A percentile compares a stretch with the other conserved stretches of the same genome.
Evolutionary conservation across 37 sponge, comb jelly and placozoan species (phyloP).

Genomic region (Aplysina aerophoba): DNA sequence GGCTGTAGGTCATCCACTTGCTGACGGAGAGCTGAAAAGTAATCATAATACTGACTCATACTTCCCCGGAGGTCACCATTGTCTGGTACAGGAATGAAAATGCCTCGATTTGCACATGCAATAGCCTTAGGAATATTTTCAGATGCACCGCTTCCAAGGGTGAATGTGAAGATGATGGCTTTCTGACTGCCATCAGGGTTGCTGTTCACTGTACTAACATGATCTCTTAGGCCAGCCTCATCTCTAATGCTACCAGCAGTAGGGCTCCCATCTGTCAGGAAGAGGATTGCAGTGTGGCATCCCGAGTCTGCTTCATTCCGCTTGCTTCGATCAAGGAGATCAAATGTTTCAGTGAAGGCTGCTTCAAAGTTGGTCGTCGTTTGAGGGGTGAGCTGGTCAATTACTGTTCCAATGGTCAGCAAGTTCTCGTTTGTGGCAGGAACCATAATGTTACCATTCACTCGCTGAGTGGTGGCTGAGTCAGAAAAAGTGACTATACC

Average conservation of each 20-base stretch:
- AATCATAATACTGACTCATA: slow-evolving; percentile 43
- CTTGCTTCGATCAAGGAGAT: not conserved
- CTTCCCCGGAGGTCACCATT: not conserved
- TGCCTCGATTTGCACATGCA: slow-evolving; percentile 19
- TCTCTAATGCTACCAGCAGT: not conserved
- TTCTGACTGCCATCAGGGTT: not conserved
- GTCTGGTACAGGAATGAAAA: slow-evolving; percentile 24
- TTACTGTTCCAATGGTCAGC: not conserved
- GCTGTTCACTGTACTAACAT: too few species aligned
- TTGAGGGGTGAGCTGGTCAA: not conserved
- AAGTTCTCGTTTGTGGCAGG: slow-evolving; percentile 12
- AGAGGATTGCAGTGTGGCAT: slow-evolving; percentile 15
- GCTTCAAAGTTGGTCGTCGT: slow-evolving; percentile 19
- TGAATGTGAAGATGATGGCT: slow-evolving; percentile 2
- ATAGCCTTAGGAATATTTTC: not conserved
- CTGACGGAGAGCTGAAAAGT: slow-evolving; percentile 22
- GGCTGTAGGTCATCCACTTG: not conserved
- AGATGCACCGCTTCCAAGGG: not conserved
- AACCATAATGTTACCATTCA: not conserved
- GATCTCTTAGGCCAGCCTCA: not conserved
- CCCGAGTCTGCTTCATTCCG: not conserved
- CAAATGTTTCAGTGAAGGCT: slow-evolving; percentile 10
- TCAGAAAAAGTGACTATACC: slow-evolving; percentile 15
- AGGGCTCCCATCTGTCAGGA: slow-evolving; percentile 7
- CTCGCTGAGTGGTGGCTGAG: not conserved